phyloP scores from a whole-genome alignment of 2,113 vertebrate genomes.

The Laticauda laticaudata region DNA sequence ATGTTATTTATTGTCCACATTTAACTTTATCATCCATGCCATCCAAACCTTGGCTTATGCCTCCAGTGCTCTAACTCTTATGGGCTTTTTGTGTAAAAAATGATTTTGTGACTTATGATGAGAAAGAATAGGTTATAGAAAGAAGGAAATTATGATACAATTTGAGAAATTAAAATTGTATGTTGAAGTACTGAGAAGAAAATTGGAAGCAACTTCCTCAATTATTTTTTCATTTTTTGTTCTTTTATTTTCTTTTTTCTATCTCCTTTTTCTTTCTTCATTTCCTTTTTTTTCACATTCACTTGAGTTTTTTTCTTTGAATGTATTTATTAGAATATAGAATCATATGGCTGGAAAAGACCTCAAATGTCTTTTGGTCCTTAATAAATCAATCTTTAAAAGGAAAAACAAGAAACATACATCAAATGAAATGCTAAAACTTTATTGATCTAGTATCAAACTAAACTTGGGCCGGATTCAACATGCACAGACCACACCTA shows the following conservation, averaged over 20 bases:
- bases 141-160: neutral
- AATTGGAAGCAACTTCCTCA: neutral
- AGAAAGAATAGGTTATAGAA: neutral
- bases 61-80: neutral
- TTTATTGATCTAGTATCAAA: neutral
- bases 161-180: neutral
- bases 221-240: neutral
- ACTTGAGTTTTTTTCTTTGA: neutral
- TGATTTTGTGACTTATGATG: neutral
- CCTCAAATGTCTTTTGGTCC: neutral
- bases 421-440: neutral
- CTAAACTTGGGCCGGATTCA: no score
- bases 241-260: neutral
- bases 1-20: neutral
- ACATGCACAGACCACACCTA: no score
- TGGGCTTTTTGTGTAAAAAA: neutral
- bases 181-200: neutral
- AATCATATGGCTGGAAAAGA: neutral
- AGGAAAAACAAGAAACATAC: neutral
- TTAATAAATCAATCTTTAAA: neutral
- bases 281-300: neutral
- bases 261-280: neutral
- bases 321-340: neutral
- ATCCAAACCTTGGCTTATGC: neutral
- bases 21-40: neutral